Evolutionary conservation across 37 sponge, comb jelly and placozoan genomes (phyloP).

Genomic region (Theonella swinhoei): DNA sequence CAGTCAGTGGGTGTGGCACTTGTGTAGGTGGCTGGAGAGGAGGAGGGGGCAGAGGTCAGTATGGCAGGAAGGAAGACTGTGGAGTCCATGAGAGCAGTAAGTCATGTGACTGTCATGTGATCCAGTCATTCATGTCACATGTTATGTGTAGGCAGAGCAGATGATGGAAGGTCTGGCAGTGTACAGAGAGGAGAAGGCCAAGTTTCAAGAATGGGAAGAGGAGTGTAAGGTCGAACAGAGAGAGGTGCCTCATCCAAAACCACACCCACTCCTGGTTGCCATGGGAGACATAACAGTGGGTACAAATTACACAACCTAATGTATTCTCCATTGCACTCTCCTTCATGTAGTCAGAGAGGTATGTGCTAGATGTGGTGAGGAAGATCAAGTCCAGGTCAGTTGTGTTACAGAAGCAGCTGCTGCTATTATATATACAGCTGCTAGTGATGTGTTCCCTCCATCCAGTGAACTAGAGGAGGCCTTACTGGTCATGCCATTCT

Average conservation of each 20-base stretch:
- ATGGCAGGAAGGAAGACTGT: constrained; percentile 77
- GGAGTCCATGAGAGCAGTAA: constrained; percentile 77
- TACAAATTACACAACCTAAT: too few species aligned
- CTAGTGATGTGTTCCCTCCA: not conserved
- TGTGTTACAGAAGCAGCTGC: not conserved
- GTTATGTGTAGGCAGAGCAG: constrained; percentile 76
- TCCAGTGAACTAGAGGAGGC: constrained; percentile 90
- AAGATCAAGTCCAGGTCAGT: constrained; percentile 76
- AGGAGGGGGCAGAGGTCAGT: constrained; percentile 33
- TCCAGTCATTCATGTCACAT: not conserved
- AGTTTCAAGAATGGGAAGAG: constrained; percentile 46
- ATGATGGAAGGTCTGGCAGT: constrained; percentile 86
- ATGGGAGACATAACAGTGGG: constrained; percentile 64
- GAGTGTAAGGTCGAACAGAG: constrained; percentile 44
- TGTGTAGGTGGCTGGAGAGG: constrained; percentile 77
- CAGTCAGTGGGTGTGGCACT: too few species aligned
- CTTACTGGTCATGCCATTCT: constrained; percentile 89
- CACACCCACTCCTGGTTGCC: constrained; percentile 77
- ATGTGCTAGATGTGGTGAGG: constrained; percentile 73
- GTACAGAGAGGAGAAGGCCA: constrained; percentile 67
- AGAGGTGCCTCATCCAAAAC: constrained; percentile 69
- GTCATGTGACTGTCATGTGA: not conserved
- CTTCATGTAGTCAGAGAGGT: constrained; percentile 63
- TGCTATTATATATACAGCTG: not conserved
- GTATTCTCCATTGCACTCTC: too few species aligned